Conservation (phyloP, 2,888 invertebrate species). For the Drosophila niveifrons region DNA sequence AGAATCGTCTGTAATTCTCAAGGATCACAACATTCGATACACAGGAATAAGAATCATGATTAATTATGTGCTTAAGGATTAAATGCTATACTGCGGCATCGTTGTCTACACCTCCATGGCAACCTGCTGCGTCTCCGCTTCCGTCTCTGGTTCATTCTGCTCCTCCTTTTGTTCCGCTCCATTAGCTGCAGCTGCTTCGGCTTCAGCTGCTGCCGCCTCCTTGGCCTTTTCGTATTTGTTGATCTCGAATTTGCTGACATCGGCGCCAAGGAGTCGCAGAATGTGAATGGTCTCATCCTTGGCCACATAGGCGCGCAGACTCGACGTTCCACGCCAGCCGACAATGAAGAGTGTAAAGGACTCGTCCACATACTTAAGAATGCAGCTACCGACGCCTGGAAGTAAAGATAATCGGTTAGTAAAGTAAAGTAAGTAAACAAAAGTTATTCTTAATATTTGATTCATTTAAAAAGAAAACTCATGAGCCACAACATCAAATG, state of each 20-base stretch:
- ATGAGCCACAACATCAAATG: too few relatives aligned
- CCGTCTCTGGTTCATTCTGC: neutral
- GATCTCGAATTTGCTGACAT: constrained; percentile 90
- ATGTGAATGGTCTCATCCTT: constrained; percentile 94
- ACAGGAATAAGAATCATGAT: neutral
- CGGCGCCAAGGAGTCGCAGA: constrained; percentile 93
- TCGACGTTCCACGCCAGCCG: constrained; percentile 96
- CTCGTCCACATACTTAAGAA: constrained; percentile 88
- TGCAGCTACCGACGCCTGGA: constrained; percentile 90
- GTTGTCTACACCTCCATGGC: constrained; percentile 17
- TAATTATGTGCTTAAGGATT: constrained; percentile 6
- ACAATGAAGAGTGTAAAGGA: constrained; percentile 89
- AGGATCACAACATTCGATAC: constrained; percentile 8
- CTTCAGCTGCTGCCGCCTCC: constrained; percentile 74
- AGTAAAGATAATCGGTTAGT: neutral
- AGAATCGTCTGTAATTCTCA: constrained; percentile 2
- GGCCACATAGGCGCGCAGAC: constrained; percentile 95
- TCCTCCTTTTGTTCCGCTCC: constrained; percentile 1
- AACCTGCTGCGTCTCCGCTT: neutral
- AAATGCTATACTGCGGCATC: constrained; percentile 1
- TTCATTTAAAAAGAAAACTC: too few relatives aligned
- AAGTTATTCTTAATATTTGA: too few relatives aligned
- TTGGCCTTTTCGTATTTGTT: constrained; percentile 89
- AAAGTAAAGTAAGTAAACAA: too few relatives aligned
- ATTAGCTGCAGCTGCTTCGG: constrained; percentile 46